Evolutionary conservation across 1,140 invertebrate genomes (phyloP).

Genomic region (Dufourea novaeangliae): DNA sequence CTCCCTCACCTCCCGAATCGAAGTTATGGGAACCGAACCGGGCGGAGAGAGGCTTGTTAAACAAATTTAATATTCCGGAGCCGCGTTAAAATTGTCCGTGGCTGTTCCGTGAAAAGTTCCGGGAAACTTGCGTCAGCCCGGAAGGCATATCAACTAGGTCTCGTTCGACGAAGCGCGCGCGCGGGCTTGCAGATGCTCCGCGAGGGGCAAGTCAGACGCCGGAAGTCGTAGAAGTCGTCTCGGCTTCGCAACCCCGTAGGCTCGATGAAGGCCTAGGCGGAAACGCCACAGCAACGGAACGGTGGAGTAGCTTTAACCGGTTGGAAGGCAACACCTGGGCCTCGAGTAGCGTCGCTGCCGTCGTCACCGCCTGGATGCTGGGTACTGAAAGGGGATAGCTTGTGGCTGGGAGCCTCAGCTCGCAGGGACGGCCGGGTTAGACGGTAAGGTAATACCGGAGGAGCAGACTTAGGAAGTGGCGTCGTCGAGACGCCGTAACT

Average conservation of each 20-base stretch:
- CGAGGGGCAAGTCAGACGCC: not conserved
- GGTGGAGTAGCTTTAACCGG: slow-evolving; percentile 71
- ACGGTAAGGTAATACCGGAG: slow-evolving; percentile 64
- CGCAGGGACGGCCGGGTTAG: slow-evolving; percentile 47
- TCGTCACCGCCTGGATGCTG: slow-evolving; percentile 27
- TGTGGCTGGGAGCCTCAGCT: slow-evolving; percentile 24
- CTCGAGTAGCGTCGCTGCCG: slow-evolving; percentile 32
- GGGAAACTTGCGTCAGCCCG: slow-evolving; percentile 76
- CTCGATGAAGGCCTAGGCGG: slow-evolving; percentile 26
- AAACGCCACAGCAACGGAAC: slow-evolving; percentile 21
- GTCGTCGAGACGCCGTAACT: slow-evolving; percentile 77
- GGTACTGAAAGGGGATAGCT: slow-evolving; percentile 48
- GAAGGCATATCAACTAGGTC: slow-evolving; percentile 77
- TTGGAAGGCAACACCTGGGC: slow-evolving; percentile 73
- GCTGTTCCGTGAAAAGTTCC: slow-evolving; percentile 67
- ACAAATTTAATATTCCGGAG: slow-evolving; percentile 77
- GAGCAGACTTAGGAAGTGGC: slow-evolving; percentile 74
- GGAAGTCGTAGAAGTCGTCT: slow-evolving; percentile 34
- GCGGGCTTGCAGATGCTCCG: slow-evolving; percentile 31
- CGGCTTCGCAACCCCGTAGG: slow-evolving; percentile 50
- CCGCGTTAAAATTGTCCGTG: slow-evolving; percentile 41
- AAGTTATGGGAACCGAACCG: slow-evolving; percentile 47
- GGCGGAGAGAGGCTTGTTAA: slow-evolving; percentile 67
- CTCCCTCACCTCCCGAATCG: slow-evolving; percentile 27
- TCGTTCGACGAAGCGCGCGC: slow-evolving; percentile 36